phyloP scores from a whole-genome alignment of 2,113 vertebrate species.

The Globicephala melas region DNA sequence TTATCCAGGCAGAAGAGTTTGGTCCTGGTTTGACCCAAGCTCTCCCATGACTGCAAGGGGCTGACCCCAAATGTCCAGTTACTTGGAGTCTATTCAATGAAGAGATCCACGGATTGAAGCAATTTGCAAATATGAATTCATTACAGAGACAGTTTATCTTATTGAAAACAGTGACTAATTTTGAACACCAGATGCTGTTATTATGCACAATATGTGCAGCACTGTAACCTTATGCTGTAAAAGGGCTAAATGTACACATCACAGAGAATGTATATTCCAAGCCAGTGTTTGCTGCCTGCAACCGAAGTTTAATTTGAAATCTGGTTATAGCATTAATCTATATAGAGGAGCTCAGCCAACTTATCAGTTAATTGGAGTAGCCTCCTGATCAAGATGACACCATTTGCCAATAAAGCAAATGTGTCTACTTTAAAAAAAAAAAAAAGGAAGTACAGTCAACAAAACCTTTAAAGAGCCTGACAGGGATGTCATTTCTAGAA shows the following conservation, averaged over 20 bases:
- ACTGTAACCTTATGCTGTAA: background rate
- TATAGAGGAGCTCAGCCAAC: background rate
- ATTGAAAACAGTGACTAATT: background rate
- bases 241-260: background rate
- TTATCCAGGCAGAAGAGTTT: background rate
- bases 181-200: background rate
- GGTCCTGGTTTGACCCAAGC: background rate
- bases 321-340: background rate
- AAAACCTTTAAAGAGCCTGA: background rate
- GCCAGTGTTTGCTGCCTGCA: background rate
- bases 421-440: background rate
- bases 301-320: background rate
- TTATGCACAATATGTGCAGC: background rate
- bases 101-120: background rate
- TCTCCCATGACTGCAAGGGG: background rate
- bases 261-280: background rate
- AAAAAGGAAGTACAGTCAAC: background rate
- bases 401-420: background rate
- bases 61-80: background rate
- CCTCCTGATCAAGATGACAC: background rate
- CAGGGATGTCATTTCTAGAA: background rate
- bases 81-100: background rate
- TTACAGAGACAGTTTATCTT: background rate
- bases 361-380: background rate
- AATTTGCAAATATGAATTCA: background rate